Evolutionary conservation across 2,797 vertebrate species (phyloP), one percentile per base, ranked within the genome.

Genomic region (Selene dorsalis): DNA sequence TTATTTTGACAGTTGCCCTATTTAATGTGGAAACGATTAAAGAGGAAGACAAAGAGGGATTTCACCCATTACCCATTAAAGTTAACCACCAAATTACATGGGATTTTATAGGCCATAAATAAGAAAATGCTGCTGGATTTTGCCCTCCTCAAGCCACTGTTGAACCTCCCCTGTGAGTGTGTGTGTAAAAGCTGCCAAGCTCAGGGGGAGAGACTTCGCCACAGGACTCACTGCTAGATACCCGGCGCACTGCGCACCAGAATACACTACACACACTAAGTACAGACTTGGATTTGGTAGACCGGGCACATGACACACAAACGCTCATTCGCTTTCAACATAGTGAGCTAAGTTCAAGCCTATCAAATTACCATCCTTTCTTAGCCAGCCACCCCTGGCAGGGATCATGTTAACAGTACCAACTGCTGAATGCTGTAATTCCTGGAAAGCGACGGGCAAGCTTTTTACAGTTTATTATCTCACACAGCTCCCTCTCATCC

Each of bases 1-100:
- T 75, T 84, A 88, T 89, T 92, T 90, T 93, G 92, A 94, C 90
- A 92, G 91, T 89, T 89, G 70, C 83, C 76, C 89, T 69, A 83
- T 92, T 93, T 93, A 92, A 91, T 92, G 86, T 93, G 92, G 91
- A 93, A 93, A 85, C 79, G 69, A 89, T 93, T 93, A 93, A 91
- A 93, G 87, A 74, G 83, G 77, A 94, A 90, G 91, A 93, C 93
- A 92, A 94, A 89, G 89, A 90, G 88, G 84, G 90, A 94, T 93
- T 93, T 93, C 91, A 93, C 91, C 92, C 92, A 91, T 93, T 89
- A 92, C 87, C 91, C 88, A 91, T 94, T 93, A 94, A 93, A 94
- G 86, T 87, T 91, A 93, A 92, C 93, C 90, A 92, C 86, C 87
- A 92, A 94, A 94, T 93, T 92, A 92, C 92, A 91, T 87, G 77